A percentile compares a stretch with the other conserved stretches of the same genome.
Conservation (phyloP, 2,888 invertebrate species). For the Periphyllus acericola region DNA sequence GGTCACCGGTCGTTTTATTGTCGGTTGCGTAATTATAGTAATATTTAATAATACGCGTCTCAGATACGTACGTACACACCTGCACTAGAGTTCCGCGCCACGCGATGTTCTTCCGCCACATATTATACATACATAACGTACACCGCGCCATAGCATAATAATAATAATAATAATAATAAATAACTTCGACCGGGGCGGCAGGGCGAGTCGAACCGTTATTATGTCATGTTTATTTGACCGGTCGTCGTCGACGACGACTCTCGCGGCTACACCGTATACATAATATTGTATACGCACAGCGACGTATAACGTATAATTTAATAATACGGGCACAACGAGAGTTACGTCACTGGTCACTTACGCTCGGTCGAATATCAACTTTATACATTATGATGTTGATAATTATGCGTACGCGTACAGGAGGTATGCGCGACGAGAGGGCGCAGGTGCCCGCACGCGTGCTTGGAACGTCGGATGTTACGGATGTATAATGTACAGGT, state of each 20-base stretch:
- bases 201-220: conserved; percentile 2
- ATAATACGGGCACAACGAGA: neutral
- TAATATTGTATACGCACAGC: no score
- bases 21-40: conserved; percentile 28
- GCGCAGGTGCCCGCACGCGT: neutral
- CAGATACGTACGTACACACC: neutral
- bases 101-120: conserved; percentile 41
- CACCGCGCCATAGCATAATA: no score
- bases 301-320: no score
- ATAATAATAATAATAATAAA: conserved; percentile 3
- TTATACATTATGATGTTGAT: neutral
- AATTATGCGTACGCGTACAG: neutral
- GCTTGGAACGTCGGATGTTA: neutral
- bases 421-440: neutral
- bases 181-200: neutral
- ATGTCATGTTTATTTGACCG: neutral
- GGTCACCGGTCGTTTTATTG: neutral
- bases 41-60: neutral
- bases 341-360: neutral
- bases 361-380: no score
- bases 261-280: neutral
- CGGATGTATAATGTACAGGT: no score
- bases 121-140: neutral
- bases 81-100: conserved; percentile 1
- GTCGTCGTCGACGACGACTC: neutral